A percentile compares a stretch with the other conserved stretches of the same genome.
Conservation (phyloP, 2,797 vertebrate genomes). For the Enteromius argenteus region DNA sequence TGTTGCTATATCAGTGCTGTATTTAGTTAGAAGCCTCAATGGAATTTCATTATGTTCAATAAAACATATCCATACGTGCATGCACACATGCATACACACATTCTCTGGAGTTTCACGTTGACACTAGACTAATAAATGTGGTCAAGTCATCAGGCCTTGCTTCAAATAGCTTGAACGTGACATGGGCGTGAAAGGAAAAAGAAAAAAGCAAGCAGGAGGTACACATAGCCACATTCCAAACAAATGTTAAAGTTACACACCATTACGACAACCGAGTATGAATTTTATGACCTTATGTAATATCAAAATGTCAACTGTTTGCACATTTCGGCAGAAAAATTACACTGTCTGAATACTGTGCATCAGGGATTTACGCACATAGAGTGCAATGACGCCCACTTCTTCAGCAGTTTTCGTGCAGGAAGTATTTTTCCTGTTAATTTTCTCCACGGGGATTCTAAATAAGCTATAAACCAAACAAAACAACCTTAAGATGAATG, state of each 20-base stretch:
- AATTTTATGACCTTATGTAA: not conserved
- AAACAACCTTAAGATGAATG: not conserved
- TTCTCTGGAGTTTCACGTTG: conserved; percentile 26
- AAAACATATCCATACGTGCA: not conserved
- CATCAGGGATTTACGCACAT: not conserved
- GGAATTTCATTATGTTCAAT: conserved; percentile 17
- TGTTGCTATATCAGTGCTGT: conserved; percentile 19
- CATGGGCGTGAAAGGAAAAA: conserved; percentile 46
- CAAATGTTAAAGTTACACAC: not conserved
- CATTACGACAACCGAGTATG: not conserved
- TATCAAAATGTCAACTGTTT: not conserved
- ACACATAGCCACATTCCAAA: not conserved
- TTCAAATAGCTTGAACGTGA: conserved; percentile 64
- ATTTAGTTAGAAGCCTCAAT: conserved; percentile 7
- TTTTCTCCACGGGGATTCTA: conserved; percentile 2
- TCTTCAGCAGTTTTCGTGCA: conserved; percentile 1
- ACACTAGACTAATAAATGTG: conserved; percentile 45
- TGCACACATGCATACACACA: not conserved
- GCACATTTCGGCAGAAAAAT: not conserved
- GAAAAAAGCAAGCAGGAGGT: not conserved
- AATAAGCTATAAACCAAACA: not conserved
- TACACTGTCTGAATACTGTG: not conserved
- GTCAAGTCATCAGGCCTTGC: conserved; percentile 60
- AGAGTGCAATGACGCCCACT: not conserved
- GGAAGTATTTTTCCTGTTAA: not conserved